Percentiles rank a stretch among this genome's conserved stretches.
phyloP scores from a whole-genome alignment of 30 jellyfish, hydroid and myxozoan species.

The Turritopsis rubra region DNA sequence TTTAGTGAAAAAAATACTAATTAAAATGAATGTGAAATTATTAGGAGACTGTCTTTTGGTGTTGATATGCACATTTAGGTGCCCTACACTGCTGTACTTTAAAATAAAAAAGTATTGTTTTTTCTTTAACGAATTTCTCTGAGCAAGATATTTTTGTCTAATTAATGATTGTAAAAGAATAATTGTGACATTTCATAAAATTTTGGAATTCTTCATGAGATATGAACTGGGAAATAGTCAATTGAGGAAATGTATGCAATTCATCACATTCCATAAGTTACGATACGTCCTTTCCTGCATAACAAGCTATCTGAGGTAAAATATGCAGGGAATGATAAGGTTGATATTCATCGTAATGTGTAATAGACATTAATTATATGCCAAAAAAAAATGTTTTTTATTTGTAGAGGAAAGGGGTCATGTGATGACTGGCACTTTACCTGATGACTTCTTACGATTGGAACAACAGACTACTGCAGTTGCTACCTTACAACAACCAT shows the following conservation, averaged over 20 bases:
- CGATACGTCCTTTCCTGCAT: background rate
- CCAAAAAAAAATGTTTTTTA: constrained; percentile 1
- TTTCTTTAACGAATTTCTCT: no score
- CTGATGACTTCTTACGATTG: constrained; percentile 59
- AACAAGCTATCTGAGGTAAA: background rate
- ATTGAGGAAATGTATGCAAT: background rate
- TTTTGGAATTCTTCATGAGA: background rate
- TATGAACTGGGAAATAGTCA: background rate
- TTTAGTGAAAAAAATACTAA: no score
- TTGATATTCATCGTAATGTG: no score
- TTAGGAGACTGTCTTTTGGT: no score
- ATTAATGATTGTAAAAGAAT: background rate
- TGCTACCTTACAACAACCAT: constrained; percentile 20
- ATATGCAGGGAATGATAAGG: background rate
- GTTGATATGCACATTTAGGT: no score
- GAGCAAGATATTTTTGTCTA: no score
- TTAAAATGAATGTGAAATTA: no score
- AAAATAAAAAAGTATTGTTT: no score
- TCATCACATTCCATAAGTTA: background rate
- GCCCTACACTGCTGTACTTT: background rate
- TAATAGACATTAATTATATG: no score
- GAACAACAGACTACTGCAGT: background rate
- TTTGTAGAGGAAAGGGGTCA: constrained; percentile 41
- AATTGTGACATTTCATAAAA: background rate
- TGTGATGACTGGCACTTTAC: constrained; percentile 73